phyloP scores from a whole-genome alignment of 2,888 invertebrate species.

The Beris morrisii region DNA sequence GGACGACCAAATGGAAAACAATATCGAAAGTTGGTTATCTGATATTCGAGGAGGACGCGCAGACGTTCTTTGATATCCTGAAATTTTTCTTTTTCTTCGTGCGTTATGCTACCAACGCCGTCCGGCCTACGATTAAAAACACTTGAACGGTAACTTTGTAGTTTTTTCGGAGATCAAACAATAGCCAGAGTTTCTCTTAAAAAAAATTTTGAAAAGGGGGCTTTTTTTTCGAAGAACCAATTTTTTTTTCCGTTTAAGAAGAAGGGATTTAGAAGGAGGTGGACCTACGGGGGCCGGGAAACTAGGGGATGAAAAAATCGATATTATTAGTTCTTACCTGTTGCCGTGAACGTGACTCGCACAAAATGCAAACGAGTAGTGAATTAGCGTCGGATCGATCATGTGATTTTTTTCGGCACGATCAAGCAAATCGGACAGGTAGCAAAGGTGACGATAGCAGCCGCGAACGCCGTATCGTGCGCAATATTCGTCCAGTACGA shows the following conservation, averaged over 20 bases:
- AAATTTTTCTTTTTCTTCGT: slow-evolving; percentile 97
- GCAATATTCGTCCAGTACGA: slow-evolving; percentile 97
- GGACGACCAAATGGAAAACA: slow-evolving; percentile 99
- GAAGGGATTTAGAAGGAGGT: not conserved
- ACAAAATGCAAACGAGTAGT: slow-evolving; percentile 99
- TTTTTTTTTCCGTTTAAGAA: not conserved
- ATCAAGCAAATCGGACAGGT: slow-evolving; percentile 92
- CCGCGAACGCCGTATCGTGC: slow-evolving; percentile 96
- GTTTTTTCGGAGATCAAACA: not conserved
- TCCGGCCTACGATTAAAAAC: slow-evolving; percentile 75
- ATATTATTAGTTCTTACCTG: slow-evolving; percentile 65
- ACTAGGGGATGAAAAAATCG: not conserved
- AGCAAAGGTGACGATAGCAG: slow-evolving; percentile 95
- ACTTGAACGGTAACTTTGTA: not conserved
- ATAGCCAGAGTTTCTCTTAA: not conserved
- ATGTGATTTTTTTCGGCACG: slow-evolving; percentile 91
- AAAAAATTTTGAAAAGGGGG: not conserved
- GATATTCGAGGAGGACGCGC: slow-evolving; percentile 89
- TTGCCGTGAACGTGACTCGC: slow-evolving; percentile 99
- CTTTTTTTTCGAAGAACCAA: not conserved
- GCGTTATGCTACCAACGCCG: slow-evolving; percentile 97
- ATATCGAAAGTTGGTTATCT: slow-evolving; percentile 98
- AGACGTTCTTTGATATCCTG: slow-evolving; percentile 96
- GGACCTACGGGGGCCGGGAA: not conserved
- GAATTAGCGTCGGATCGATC: slow-evolving; percentile 97